phyloP scores from a whole-genome alignment of 1,140 invertebrate genomes.

The Pristionchus pacificus region DNA sequence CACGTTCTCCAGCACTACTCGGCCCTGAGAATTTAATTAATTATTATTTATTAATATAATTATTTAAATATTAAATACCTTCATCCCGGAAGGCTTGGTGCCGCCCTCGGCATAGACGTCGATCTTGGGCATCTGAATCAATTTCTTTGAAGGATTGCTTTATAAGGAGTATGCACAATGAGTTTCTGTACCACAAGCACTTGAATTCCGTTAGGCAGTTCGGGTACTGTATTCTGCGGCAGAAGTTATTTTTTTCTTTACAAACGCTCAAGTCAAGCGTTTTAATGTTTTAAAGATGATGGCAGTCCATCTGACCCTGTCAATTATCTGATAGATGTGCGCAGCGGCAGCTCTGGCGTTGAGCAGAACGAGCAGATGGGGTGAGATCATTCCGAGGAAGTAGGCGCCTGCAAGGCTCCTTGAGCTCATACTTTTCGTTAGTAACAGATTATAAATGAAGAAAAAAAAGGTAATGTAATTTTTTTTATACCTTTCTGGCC shows the following conservation, averaged over 20 bases:
- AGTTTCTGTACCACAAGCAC: no score
- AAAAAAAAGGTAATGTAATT: not conserved
- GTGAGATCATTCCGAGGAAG: constrained; percentile 35
- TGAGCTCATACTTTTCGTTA: constrained; percentile 14
- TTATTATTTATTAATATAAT: no score
- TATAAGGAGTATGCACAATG: no score
- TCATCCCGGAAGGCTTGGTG: constrained; percentile 35
- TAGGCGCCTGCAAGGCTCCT: constrained; percentile 28
- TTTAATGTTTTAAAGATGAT: no score
- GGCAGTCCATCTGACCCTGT: no score
- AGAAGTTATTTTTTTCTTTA: no score
- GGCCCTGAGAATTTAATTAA: no score
- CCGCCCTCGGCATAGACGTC: constrained; percentile 54
- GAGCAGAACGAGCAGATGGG: constrained; percentile 37
- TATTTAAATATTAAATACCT: no score
- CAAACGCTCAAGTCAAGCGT: no score
- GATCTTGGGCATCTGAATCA: constrained; percentile 46
- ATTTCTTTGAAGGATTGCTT: constrained; percentile 61
- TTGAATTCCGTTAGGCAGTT: no score
- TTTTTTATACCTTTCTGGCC: constrained; percentile 8
- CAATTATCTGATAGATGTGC: constrained; percentile 40
- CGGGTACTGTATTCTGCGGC: no score
- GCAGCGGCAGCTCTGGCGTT: constrained; percentile 43
- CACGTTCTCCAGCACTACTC: constrained; percentile 59
- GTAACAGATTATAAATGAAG: constrained; percentile 24